Base-by-base conservation (phyloP, 2,888 invertebrate genomes). In the Brenthis ino region DNA sequence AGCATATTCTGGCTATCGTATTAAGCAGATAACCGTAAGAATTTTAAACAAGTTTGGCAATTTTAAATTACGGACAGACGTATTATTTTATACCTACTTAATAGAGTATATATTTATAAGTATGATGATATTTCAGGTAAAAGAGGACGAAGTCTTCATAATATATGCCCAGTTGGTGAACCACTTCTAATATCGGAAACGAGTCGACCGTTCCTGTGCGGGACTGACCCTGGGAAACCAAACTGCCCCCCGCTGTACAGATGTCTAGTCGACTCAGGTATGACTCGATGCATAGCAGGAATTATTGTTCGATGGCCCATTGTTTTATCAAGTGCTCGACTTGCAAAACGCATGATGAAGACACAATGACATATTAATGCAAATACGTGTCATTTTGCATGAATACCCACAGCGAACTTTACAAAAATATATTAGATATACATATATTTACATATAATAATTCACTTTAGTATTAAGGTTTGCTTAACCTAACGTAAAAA, bases 191-290 rank as follows among this genome's bases (percentile, higher is more conserved):
- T 96, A 91, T 85, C 94, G 8, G 97, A 96, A 76, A 96, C 96
- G 3, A 94, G 94, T 48, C 91, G 96, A 58, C 97, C 97, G 0
- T 97, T 97, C 86, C 90, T 97, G 43, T 97, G 97, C 82, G 97
- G 97, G 14, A 94, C 94, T 28, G 96, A 96, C 54, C 94, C 96
- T 6, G 96, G 97, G 48, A 97, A 97, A 87, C 97, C 97, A 0
- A 95, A 94, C 75, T 98, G 97, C 79, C 97, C 97, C 0, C 96
- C 96, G 0, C 92, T 96, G 72, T 97, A 97, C 85, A 94, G 95
- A 79, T 97, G 97, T 82, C 92, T 96, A 69, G 96, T 97, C 11
- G 96, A 97, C 79, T 93, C 93, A 86, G 95, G 95, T 94, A 87
- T 77, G 75, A 69, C 58, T 24, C 58, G 28, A 58, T 48, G 4